Conservation (phyloP, 2,888 invertebrate species). For the Sphecodes monilicornis region DNA sequence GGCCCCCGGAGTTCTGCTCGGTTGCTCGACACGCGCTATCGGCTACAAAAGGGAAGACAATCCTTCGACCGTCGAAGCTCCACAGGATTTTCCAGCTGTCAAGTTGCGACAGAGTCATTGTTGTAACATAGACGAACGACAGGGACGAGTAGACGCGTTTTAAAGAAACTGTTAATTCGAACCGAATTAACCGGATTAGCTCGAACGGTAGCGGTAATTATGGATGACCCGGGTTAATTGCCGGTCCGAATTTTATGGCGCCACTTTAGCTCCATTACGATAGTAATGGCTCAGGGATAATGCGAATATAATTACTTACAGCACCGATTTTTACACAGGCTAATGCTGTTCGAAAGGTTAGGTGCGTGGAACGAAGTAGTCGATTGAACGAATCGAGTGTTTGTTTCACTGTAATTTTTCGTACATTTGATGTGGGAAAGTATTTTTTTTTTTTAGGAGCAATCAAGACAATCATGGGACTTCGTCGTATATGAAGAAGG, state of each 20-base stretch:
- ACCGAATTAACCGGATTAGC: constrained; percentile 1
- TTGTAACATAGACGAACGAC: neutral
- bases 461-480: no score
- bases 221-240: constrained; percentile 7
- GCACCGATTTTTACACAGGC: constrained; percentile 15
- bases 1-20: constrained; percentile 21
- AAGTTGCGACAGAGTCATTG: neutral
- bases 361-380: no score
- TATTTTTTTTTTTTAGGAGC: no score
- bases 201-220: constrained; percentile 25
- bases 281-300: constrained; percentile 30
- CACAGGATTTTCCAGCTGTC: neutral
- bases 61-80: constrained; percentile 34
- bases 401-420: no score
- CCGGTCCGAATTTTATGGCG: constrained; percentile 29
- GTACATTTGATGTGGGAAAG: no score
- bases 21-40: constrained; percentile 18
- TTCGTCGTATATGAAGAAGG: no score
- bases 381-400: no score
- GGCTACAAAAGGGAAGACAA: constrained; percentile 37
- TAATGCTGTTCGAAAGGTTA: neutral
- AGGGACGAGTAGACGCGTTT: neutral
- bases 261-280: constrained; percentile 15
- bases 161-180: neutral
- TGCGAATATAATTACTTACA: constrained; percentile 30